phyloP scores from a whole-genome alignment of 2,888 invertebrate species.

The Kuschelorhynchus macadamiae region DNA sequence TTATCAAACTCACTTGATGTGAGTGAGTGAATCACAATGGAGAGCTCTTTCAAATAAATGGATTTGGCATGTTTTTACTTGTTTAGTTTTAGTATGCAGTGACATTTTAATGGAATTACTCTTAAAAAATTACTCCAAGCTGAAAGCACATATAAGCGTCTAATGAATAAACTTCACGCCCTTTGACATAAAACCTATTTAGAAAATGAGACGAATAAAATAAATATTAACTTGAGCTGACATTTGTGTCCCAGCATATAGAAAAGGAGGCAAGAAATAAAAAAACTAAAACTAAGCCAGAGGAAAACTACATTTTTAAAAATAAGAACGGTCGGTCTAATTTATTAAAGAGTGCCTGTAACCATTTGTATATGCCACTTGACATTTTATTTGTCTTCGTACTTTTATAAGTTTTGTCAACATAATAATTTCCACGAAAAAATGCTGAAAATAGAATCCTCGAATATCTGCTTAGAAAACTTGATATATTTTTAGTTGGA shows the following conservation, averaged over 20 bases:
- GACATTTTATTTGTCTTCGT: too few relatives aligned
- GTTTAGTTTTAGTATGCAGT: slow-evolving; percentile 41
- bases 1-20: slow-evolving; percentile 37
- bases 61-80: slow-evolving; percentile 41
- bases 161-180: slow-evolving; percentile 24
- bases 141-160: slow-evolving; percentile 19
- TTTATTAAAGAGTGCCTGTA: too few relatives aligned
- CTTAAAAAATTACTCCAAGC: slow-evolving; percentile 26
- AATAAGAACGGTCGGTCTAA: too few relatives aligned
- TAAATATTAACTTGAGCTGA: background rate
- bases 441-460: too few relatives aligned
- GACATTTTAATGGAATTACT: slow-evolving; percentile 41
- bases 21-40: slow-evolving; percentile 23
- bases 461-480: too few relatives aligned
- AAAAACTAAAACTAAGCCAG: too few relatives aligned
- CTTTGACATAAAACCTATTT: slow-evolving; percentile 33
- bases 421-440: too few relatives aligned
- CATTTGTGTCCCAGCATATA: slow-evolving; percentile 1
- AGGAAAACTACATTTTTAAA: too few relatives aligned
- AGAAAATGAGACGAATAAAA: slow-evolving; percentile 28
- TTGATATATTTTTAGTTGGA: too few relatives aligned
- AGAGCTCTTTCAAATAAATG: slow-evolving; percentile 41
- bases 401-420: too few relatives aligned
- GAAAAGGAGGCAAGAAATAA: slow-evolving; percentile 3
- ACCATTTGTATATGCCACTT: too few relatives aligned